Conservation (phyloP, 2,888 invertebrate species). For the Drosophila peninsularis region DNA sequence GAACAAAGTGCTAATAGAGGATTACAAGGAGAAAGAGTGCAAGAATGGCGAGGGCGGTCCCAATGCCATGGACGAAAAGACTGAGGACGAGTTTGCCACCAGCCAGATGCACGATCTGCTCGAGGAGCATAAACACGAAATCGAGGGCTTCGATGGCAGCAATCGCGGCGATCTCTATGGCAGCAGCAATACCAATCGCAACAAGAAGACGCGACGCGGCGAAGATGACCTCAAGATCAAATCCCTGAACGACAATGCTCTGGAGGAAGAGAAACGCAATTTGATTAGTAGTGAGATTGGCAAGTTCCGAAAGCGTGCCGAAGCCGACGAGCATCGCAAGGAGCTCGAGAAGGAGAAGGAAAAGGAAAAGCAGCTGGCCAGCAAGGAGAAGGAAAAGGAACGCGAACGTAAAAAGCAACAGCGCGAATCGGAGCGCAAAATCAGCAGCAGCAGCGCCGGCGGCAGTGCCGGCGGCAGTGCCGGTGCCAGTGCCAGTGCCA, state of each 20-base stretch:
- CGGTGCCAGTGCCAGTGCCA: too few species aligned
- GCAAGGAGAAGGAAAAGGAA: conserved; percentile 85
- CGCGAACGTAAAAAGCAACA: conserved; percentile 83
- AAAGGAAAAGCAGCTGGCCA: conserved; percentile 79
- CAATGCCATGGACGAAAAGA: conserved; percentile 86
- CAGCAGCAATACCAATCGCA: conserved; percentile 61
- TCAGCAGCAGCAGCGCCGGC: conserved; percentile 74
- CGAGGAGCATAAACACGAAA: conserved; percentile 88
- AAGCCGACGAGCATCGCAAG: conserved; percentile 84
- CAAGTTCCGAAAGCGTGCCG: conserved; percentile 96
- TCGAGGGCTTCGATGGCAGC: conserved; percentile 80
- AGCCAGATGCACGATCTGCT: conserved; percentile 92
- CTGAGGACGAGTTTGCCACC: conserved; percentile 88
- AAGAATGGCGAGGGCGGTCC: conserved; percentile 82
- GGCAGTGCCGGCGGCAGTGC: background rate
- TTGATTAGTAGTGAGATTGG: conserved; percentile 98
- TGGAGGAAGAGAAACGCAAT: conserved; percentile 98
- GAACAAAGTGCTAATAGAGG: conserved; percentile 96
- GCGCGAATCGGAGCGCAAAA: conserved; percentile 83
- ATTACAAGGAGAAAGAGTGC: conserved; percentile 92
- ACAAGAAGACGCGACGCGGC: conserved; percentile 74
- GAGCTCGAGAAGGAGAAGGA: conserved; percentile 86
- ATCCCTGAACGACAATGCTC: conserved; percentile 92
- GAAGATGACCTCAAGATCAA: conserved; percentile 84
- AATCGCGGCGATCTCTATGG: conserved; percentile 74